Base-by-base conservation (phyloP, 2,888 invertebrate species). In the Ethmia dodecea region DNA sequence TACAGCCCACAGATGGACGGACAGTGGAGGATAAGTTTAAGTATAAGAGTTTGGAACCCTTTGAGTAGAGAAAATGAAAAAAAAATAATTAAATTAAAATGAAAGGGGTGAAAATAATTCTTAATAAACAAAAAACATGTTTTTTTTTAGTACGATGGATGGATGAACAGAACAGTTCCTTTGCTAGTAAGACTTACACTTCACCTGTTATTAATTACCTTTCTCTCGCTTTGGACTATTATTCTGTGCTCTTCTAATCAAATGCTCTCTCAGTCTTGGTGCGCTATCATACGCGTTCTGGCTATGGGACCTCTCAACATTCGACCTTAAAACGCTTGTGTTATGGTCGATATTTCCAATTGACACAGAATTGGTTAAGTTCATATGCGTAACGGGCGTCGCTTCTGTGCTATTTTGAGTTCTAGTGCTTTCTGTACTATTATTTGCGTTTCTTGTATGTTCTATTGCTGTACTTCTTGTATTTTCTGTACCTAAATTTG, bases 231-330 rank as follows among this genome's bases (percentile, higher is more conserved):
- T 78, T 0, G 73, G 72, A 42, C 70, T 75, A 20, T 43, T 53
- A 43, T 70, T 66, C 28, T 65, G 66, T 22, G 50, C 52, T 49
- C 67, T 65, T 45, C 69, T 65, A 13, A 52, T 27, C 6, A 55
- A 27, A 27, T 40, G 40, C n/a, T 71, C 70, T 43, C 68, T 64
- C 12, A 48, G 25, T 41, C 72, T 61, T 0, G 60, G 57, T 1
- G 59, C 45, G 1, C 47, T 42, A 24, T 84, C 83, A 28, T 66
- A 79, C 0, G 73, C 63, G 28, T 75, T 84, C 39, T 81, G 80
- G 56, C 84, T 84, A 1, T 64, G 57, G 2, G 81, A 74, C 2
- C 84, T 43, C 46, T 80, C 84, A 0, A 86, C 59, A 42, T 57
- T 69, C 0, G 60, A 36, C 53, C 67, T 60, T 50, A 59, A 3